Evolutionary conservation across 2,113 vertebrate genomes (phyloP), one percentile per base, ranked within the genome.

Genomic region (Erythrocebus patas): DNA sequence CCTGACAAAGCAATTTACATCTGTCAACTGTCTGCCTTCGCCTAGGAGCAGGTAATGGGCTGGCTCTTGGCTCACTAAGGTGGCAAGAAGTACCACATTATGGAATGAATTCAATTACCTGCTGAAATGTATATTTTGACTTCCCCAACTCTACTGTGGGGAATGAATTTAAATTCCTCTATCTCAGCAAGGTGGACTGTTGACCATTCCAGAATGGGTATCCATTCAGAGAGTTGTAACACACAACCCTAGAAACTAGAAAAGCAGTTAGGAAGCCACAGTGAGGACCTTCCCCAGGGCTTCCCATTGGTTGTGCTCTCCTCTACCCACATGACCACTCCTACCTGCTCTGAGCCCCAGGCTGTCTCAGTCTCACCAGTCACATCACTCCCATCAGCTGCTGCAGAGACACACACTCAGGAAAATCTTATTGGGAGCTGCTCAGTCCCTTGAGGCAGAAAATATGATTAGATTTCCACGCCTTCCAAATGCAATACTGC

Each of bases 401-500:
- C 27, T 55, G 72, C 84, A 95, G 81, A 45, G 85, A 96, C 64
- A 75, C 64, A 75, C 1, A 72, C 52, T 78, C 93, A 45, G n/a
- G 87, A 83, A 98, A 97, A 93, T 45, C 0, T 0, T 83, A 87
- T 85, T 96, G 96, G 96, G 66, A 98, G 93, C 79, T 95, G 1
- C 79, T 97, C 43, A 66, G 59, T 96, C 96, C 92, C 79, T n/a
- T 0, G 22, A 89, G 81, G 73, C 50, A 72, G 55, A 82, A 97
- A 98, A 98, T 97, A 93, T 95, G 91, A 95, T 98, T 97, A 83
- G 81, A 66, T 96, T 97, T 98, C 91, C 89, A 86, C 8, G 66
- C 85, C 68, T 97, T 98, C 79, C 57, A 96, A 98, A 98, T 97
- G 93, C 96, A 98, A 97, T 96, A 91, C 61, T 79, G 85, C 18